Evolutionary conservation across 2,797 vertebrate species (phyloP), one percentile per base, ranked within the genome.

Genomic region (Rhinogobio ventralis): DNA sequence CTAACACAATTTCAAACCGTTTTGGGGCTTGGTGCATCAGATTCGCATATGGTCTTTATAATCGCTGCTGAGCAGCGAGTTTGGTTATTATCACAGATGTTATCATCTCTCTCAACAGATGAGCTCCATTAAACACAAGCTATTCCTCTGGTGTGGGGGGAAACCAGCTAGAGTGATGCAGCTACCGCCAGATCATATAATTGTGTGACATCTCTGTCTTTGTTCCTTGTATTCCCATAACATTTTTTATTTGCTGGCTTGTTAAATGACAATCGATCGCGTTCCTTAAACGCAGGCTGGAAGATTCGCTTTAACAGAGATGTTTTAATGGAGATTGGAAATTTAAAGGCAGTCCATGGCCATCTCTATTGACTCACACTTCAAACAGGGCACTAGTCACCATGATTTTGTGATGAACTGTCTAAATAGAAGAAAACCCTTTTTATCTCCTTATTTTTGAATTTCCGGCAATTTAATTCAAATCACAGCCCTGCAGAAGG

Each of bases 1-100:
- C 81, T 30, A 81, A 77, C 49, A 69, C 66, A 77, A 77, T 82
- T 82, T 82, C 20, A 36, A 73, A 74, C 23, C 20, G 28, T 82
- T 74, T 51, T 74, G 25, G 33, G 42, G 55, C 36, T 73, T 46
- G 28, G 42, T 62, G 71, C 57, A 51, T 49, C 57, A n/a, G 80
- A 82, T 82, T 82, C 69, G 7, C 57, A n/a, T 71, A 33, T 42
- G 14, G 42, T 49, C 45, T 82, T 64, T 66, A 51, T 82, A 66
- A 74, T 82, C 71, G 55, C 57, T 64, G 55, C 57, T 64, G 57
- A 82, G 81, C 69, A 74, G 71, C 57, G 45, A 74, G 81, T 82
- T 82, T 74, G 81, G 71, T 66, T 74, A 74, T 66, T 74, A 74
- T 82, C 81, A 39, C 81, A 82, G 81, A 82, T 75, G 81, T 82